These are phyloP conservation scores for Thunnus maccoyii DNA, from an alignment of 2,113 vertebrate species.

Conservation along the genomic window DNA sequence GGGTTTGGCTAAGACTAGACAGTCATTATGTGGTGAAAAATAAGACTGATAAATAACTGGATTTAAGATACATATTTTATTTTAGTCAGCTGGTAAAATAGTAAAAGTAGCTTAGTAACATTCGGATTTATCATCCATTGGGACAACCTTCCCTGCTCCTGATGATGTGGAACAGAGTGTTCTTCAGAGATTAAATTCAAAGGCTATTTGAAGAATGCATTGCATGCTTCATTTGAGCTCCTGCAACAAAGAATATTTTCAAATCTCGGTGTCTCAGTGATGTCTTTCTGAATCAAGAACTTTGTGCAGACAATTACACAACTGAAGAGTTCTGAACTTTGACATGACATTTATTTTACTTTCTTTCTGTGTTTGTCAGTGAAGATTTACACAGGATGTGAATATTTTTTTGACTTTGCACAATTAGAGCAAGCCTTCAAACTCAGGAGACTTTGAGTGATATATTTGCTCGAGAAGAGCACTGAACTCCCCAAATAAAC, in stretches of 20 bases:
- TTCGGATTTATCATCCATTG: constrained; percentile 26
- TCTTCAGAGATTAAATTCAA: constrained; percentile 44
- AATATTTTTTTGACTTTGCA: constrained; percentile 46
- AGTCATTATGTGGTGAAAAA: neutral
- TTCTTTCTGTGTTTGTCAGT: neutral
- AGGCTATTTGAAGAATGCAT: constrained; percentile 59
- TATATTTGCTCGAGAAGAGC: neutral
- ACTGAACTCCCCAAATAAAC: constrained; percentile 6
- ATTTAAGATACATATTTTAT: constrained; percentile 28
- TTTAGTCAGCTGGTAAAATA: constrained; percentile 10
- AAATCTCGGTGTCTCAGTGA: constrained; percentile 10
- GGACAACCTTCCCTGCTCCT: constrained; percentile 18
- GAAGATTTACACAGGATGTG: neutral
- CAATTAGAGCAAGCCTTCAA: neutral
- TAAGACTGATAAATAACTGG: neutral
- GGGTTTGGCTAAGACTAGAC: neutral
- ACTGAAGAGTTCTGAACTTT: constrained; percentile 4
- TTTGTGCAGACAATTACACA: neutral
- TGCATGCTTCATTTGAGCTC: constrained; percentile 57
- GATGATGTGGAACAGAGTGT: constrained; percentile 6
- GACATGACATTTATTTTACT: constrained; percentile 23
- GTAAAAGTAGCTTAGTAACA: constrained; percentile 14
- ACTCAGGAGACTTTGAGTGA: constrained; percentile 24
- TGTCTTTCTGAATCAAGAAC: constrained; percentile 11
- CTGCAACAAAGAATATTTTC: constrained; percentile 25